Evolutionary conservation across 2,113 vertebrate species (phyloP), one percentile per base, ranked within the genome.

Genomic region (Tapirus terrestris): DNA sequence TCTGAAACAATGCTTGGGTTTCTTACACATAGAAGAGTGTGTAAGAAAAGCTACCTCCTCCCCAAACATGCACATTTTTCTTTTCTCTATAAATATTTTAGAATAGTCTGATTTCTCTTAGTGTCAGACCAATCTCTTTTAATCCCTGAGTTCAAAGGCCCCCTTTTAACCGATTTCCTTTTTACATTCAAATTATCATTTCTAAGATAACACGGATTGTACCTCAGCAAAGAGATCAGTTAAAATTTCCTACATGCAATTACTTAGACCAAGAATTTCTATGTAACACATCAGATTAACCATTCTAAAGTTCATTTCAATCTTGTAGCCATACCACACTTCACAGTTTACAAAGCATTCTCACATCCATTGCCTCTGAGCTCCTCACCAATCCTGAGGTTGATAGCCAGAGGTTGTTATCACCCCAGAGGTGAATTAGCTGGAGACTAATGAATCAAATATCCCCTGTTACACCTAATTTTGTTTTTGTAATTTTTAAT

Each of bases 171-270:
- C 29, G 6, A 25, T 88, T 79, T 90, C 12, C 29, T 82, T 95
- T 92, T 80, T 58, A 77, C 8, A 82, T 92, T 60, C 45, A 96
- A 89, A 89, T 36, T 84, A 87, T 93, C n/a, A 89, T 84, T 94
- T 89, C n/a, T 21, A 77, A 67, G 51, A 92, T 67, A 65, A 82
- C 14, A 82, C 70, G 60, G 33, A 83, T 92, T 67, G 6, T 72
- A 33, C 14, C 72, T 87, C 79, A 96, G 72, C 72, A 86, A 70
- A 81, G 51, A 86, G 58, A 77, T 65, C 29, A 63, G 45, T 39
- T 81, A 72, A 85, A 92, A 89, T 94, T 72, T 29, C 61, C n/a
- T 58, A 67, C 7, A 84, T 31, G 80, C 63, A 82, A 63, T 91
- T 84, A 91, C 18, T 61, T 80, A 80, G 16, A 65, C 36, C 31